Conservation (phyloP, 2,113 vertebrate species). For the Neolamprologus variostigma region DNA sequence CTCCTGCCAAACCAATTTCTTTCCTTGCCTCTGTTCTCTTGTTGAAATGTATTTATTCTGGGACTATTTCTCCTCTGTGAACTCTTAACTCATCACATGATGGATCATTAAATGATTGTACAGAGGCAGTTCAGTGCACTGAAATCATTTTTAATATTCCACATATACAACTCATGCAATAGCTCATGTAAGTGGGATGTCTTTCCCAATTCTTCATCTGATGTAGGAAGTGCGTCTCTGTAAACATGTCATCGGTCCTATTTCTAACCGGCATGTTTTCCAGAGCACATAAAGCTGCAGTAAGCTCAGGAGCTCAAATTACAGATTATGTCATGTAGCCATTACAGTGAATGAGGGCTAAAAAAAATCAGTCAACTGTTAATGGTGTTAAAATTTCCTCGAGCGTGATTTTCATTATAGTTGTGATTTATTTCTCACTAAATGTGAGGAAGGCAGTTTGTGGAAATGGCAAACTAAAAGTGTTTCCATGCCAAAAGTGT, state of each 20-base stretch:
- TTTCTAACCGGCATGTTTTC: background rate
- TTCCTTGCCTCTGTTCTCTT: background rate
- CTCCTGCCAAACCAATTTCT: conserved; percentile 6
- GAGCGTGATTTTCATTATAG: background rate
- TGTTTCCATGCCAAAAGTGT: background rate
- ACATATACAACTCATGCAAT: background rate
- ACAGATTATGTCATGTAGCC: background rate
- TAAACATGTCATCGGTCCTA: background rate
- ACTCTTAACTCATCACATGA: conserved; percentile 15
- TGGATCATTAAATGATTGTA: conserved; percentile 16
- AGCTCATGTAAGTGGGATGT: background rate
- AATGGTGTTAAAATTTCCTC: background rate
- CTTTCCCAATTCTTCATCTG: background rate
- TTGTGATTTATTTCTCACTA: background rate
- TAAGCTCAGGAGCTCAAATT: background rate
- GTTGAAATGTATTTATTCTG: conserved; percentile 16
- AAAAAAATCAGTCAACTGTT: background rate
- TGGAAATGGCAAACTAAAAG: background rate
- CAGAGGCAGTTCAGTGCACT: background rate
- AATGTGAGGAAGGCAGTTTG: background rate
- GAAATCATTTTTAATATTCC: conserved; percentile 5
- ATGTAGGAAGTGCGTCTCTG: background rate
- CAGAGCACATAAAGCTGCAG: background rate
- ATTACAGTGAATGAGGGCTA: background rate
- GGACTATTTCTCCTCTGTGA: background rate